Percentiles rank a stretch among this genome's conserved stretches.
These are phyloP conservation scores for Canis aureus DNA, from an alignment of 2,113 vertebrate species.

Conservation along the genomic window DNA sequence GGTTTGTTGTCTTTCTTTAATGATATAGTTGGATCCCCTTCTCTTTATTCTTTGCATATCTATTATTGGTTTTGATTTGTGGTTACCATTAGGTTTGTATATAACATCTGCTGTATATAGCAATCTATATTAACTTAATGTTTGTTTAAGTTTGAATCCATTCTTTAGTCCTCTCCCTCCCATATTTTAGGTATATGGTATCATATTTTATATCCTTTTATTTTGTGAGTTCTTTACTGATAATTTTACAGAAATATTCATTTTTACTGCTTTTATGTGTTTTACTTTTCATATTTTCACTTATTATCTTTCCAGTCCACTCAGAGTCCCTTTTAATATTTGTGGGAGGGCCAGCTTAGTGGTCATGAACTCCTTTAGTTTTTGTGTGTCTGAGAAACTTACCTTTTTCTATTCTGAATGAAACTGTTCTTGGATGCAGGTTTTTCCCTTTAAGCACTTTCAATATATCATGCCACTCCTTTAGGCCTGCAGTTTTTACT, in stretches of 20 bases:
- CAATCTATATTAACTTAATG: not conserved
- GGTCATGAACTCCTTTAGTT: not conserved
- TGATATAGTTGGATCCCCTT: not conserved
- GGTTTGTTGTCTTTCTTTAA: not conserved
- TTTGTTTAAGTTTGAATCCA: not conserved
- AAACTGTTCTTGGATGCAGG: not conserved
- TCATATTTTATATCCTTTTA: not conserved
- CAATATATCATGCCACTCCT: not conserved
- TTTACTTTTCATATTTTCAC: not conserved
- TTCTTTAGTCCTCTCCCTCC: not conserved
- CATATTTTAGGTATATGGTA: not conserved
- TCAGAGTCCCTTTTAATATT: not conserved
- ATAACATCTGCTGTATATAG: not conserved
- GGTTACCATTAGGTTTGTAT: not conserved
- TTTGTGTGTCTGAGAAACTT: not conserved
- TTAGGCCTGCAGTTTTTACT: not conserved
- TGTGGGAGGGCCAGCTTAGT: not conserved
- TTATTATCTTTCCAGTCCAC: not conserved
- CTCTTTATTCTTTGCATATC: not conserved
- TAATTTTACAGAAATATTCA: not conserved
- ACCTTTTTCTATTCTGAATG: not conserved
- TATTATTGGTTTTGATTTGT: not conserved
- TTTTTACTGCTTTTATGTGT: not conserved
- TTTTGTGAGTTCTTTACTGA: not conserved
- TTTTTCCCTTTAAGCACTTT: not conserved